Conservation (phyloP, 2,888 invertebrate species). For the Embidobia sp. region DNA sequence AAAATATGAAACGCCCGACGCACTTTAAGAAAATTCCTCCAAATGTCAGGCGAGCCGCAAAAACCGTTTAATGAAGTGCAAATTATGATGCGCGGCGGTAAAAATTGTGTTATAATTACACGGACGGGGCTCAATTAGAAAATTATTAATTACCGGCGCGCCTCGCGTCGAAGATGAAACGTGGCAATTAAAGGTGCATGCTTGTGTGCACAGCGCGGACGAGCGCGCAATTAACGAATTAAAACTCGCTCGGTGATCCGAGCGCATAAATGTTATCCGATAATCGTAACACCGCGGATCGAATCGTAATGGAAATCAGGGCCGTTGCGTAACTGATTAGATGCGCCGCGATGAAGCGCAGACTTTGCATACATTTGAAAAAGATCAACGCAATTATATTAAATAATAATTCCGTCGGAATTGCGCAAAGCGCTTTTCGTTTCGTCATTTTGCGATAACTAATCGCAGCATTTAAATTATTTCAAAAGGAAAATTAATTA, state of each 20-base stretch:
- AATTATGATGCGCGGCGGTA: constrained; percentile 21
- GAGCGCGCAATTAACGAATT: constrained; percentile 24
- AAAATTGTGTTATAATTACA: constrained; percentile 32
- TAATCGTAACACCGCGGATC: constrained; percentile 55
- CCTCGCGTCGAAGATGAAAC: constrained; percentile 32
- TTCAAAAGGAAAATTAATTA: constrained; percentile 20
- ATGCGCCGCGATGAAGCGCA: constrained; percentile 12
- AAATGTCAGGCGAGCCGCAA: constrained; percentile 26
- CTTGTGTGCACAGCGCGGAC: neutral
- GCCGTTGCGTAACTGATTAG: constrained; percentile 49
- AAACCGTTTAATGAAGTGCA: constrained; percentile 43
- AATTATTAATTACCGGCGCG: constrained; percentile 53
- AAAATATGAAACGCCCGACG: neutral
- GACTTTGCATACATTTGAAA: constrained; percentile 43
- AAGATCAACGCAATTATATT: constrained; percentile 57
- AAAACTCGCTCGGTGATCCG: constrained; percentile 30
- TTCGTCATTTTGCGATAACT: constrained; percentile 42
- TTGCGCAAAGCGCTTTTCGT: constrained; percentile 30
- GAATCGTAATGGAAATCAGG: constrained; percentile 44
- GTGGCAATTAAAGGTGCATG: constrained; percentile 17
- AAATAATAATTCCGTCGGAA: constrained; percentile 45
- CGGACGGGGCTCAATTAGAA: constrained; percentile 30
- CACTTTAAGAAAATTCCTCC: constrained; percentile 6
- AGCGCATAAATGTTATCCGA: constrained; percentile 47
- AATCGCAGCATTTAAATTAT: constrained; percentile 42